Percentiles rank a stretch among this genome's conserved stretches.
Conservation (phyloP, 2,797 vertebrate genomes). For the Galago senegalensis region DNA sequence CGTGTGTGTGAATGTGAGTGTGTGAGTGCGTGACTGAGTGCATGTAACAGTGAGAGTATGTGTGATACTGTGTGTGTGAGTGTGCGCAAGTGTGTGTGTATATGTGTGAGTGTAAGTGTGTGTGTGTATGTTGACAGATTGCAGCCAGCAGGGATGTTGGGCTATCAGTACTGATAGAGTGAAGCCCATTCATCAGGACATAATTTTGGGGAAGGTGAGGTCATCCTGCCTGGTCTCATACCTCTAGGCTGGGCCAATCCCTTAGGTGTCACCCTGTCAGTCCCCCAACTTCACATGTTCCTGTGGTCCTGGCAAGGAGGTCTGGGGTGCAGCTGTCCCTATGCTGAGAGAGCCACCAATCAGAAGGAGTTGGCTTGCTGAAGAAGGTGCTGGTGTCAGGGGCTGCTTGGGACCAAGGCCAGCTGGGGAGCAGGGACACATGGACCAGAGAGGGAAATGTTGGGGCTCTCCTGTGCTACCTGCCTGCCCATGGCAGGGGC, state of each 20-base stretch:
- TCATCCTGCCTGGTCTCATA: neutral
- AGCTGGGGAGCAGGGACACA: neutral
- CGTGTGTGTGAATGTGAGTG: neutral
- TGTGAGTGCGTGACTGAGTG: too few relatives aligned
- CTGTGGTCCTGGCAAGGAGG: neutral
- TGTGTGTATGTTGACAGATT: neutral
- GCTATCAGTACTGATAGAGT: neutral
- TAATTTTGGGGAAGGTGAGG: neutral
- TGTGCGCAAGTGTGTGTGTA: too few relatives aligned
- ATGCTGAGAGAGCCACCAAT: neutral
- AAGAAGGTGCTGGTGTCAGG: constrained; percentile 60
- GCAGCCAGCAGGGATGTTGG: neutral
- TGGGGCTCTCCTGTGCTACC: neutral
- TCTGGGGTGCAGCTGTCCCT: constrained; percentile 54
- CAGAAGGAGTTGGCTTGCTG: constrained; percentile 59
- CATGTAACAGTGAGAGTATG: too few relatives aligned
- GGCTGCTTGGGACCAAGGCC: neutral
- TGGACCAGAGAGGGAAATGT: neutral
- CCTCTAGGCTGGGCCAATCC: too few relatives aligned
- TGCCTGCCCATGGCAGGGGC: neutral
- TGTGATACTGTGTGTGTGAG: too few relatives aligned
- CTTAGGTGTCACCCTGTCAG: constrained; percentile 9
- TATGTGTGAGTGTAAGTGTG: too few relatives aligned
- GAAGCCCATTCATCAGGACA: neutral
- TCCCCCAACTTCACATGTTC: neutral